Conservation (phyloP, 64 coral and sea anemone genomes). For the Cladopsammia gracilis region DNA sequence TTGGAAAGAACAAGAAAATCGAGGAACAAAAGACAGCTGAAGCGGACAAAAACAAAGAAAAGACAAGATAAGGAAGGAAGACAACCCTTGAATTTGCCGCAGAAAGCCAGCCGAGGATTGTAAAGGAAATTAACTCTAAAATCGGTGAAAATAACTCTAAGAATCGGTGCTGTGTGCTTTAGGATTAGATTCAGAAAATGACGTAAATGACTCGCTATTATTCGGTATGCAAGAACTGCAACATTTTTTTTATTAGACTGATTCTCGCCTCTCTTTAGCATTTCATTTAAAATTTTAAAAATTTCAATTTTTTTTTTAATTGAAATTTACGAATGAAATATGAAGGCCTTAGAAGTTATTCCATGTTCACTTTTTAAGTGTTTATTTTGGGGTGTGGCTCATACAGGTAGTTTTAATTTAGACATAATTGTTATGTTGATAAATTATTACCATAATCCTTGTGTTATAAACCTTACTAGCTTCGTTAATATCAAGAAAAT, state of each 20-base stretch:
- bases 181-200: too few species aligned
- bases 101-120: too few species aligned
- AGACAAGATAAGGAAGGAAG: neutral
- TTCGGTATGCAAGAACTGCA: too few species aligned
- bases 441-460: neutral
- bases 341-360: neutral
- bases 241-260: too few species aligned
- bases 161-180: too few species aligned
- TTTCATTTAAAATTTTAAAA: too few species aligned
- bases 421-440: neutral
- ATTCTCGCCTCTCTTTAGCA: too few species aligned
- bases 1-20: constrained; percentile 11
- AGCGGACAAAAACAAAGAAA: neutral
- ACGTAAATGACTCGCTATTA: too few species aligned
- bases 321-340: neutral
- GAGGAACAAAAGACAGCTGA: neutral
- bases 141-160: too few species aligned
- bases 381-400: neutral
- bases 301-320: neutral
- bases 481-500: too few species aligned
- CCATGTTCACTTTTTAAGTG: neutral
- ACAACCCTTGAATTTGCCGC: neutral
- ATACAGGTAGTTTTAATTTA: neutral
- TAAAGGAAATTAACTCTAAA: too few species aligned
- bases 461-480: neutral